Base-by-base conservation (phyloP, 2,888 invertebrate genomes). In the Bursaphelenchus okinawaensis region DNA sequence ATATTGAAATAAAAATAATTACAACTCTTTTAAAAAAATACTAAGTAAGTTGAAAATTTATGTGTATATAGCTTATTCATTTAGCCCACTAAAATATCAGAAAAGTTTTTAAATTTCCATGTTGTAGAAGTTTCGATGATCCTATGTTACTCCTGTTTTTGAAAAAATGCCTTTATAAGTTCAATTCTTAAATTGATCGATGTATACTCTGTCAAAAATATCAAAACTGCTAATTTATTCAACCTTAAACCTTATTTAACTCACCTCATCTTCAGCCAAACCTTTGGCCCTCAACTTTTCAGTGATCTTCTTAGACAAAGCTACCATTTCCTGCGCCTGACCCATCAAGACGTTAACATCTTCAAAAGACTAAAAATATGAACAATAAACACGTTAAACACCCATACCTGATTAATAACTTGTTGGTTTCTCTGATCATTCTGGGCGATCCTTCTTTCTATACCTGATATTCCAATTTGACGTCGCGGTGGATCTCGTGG, bases 311-410 rank as follows among this genome's bases (percentile, higher is more conserved):
- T 91, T 91, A 0, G 95, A 92, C 72, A 98, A 86, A 0, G 87
- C 85, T 52, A 98, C 96, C 98, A 98, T 98, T 75, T 96, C 94
- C 83, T 93, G 91, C 0, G 96, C 96, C 88, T 91, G 92, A 22
- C 88, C 88, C 91, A 99, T 98, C 3, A 98, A 86, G 78, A 92
- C 91, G 79, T 87, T 90, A 61, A 98, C 87, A 85, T 99, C 98
- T 85, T 95, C 90, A 85, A 99, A 98, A 0, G 98, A 96, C 73
- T 78, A 40, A 63, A 73, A 55, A 24, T 9, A 52, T 19, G 62
- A 7, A 7, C 26, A n/a, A 4, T 23, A 26, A 62, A 26, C 8
- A 27, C 19, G n/a, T 9, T 22, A 19, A 16, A 27, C 22, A 16
- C 51, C 56, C 31, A 54, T 61, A 77, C 77, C 67, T 89, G 87